These are phyloP conservation scores for Gastrophysa polygoni DNA, from an alignment of 2,888 invertebrate species.

Conservation along the genomic window DNA sequence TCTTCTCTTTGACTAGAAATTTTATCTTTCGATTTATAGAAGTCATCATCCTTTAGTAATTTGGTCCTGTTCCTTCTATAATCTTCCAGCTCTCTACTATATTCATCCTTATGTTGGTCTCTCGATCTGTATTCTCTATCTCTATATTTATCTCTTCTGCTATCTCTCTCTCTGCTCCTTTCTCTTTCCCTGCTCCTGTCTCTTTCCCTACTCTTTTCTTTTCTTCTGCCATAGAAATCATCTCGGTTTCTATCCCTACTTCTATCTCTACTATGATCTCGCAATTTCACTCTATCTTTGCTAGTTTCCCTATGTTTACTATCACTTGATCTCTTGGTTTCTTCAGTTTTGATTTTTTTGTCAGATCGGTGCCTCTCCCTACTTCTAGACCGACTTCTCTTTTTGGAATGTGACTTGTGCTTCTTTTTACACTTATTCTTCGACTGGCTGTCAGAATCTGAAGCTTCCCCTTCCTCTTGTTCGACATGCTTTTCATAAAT, in stretches of 20 bases:
- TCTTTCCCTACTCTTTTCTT: constrained; percentile 23
- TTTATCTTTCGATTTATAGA: constrained; percentile 41
- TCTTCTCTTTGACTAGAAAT: constrained; percentile 54
- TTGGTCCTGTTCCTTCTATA: constrained; percentile 47
- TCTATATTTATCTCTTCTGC: constrained; percentile 24
- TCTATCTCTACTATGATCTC: constrained; percentile 17
- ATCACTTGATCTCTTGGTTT: constrained; percentile 16
- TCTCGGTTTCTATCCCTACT: constrained; percentile 28
- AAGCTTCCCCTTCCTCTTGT: constrained; percentile 55
- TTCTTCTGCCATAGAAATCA: constrained; percentile 21
- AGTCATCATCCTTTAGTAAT: constrained; percentile 45
- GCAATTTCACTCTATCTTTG: background rate
- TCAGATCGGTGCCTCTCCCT: constrained; percentile 14
- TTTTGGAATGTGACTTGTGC: constrained; percentile 41
- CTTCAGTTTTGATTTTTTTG: constrained; percentile 24
- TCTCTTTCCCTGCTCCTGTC: constrained; percentile 19
- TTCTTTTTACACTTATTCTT: constrained; percentile 35
- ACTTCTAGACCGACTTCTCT: constrained; percentile 35
- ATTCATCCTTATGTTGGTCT: constrained; percentile 43
- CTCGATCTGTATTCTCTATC: constrained; percentile 36
- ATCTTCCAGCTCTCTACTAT: constrained; percentile 52
- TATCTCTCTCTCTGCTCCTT: constrained; percentile 20
- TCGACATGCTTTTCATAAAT: constrained; percentile 68
- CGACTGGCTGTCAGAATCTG: constrained; percentile 35
- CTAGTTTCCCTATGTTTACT: constrained; percentile 39